Conservation (phyloP, 1,140 invertebrate genomes). For the Drosophila auraria region DNA sequence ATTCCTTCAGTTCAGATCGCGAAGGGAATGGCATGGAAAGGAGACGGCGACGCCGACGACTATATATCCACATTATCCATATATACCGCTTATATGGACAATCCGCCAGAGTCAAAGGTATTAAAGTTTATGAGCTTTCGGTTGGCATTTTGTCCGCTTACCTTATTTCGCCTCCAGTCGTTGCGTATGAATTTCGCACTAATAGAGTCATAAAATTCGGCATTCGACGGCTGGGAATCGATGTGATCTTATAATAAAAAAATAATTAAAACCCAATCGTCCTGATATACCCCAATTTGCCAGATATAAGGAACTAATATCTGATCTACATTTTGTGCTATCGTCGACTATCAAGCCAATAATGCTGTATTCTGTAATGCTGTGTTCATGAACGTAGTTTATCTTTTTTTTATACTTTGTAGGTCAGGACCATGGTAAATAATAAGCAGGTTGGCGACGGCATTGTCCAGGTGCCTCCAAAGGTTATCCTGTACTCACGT, state of each 20-base stretch:
- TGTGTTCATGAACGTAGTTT: no score
- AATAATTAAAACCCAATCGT: background rate
- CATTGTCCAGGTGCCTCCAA: no score
- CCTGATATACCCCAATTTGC: background rate
- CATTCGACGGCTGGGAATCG: slow-evolving; percentile 7
- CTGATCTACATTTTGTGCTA: background rate
- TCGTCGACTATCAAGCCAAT: no score
- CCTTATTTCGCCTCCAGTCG: slow-evolving; percentile 16
- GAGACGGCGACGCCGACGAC: slow-evolving; percentile 40
- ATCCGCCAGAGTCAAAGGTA: slow-evolving; percentile 51
- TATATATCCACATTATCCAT: slow-evolving; percentile 42
- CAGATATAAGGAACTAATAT: background rate
- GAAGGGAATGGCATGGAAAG: slow-evolving; percentile 12
- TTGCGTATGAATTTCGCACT: slow-evolving; percentile 42
- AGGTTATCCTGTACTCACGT: no score
- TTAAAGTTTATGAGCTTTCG: slow-evolving; percentile 64
- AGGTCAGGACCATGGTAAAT: no score
- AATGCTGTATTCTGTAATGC: no score
- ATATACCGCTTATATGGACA: slow-evolving; percentile 15
- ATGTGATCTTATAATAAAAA: slow-evolving; percentile 8
- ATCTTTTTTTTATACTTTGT: no score
- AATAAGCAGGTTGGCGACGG: no score
- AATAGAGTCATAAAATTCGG: slow-evolving; percentile 71
- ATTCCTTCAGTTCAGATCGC: slow-evolving; percentile 49
- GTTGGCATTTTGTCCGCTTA: slow-evolving; percentile 49